Conservation (phyloP, 2,113 vertebrate species). For the Candoia aspera region DNA sequence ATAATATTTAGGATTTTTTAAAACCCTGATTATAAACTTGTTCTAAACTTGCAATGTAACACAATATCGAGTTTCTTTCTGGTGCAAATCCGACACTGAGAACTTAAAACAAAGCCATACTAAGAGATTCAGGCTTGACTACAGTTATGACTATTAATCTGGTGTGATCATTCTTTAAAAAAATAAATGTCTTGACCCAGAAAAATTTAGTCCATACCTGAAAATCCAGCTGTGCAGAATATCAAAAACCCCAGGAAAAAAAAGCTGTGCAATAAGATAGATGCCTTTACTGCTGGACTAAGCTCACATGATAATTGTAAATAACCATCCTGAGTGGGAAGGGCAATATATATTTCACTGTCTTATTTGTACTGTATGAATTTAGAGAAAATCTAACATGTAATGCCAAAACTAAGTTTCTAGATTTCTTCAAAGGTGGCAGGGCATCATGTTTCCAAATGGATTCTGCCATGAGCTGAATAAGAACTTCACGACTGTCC, state of each 20-base stretch:
- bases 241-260: not conserved
- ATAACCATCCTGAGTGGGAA: not conserved
- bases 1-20: not conserved
- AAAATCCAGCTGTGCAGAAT: not conserved
- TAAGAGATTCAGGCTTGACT: not conserved
- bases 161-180: not conserved
- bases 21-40: not conserved
- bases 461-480: not conserved
- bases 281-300: conserved; percentile 13
- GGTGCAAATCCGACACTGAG: not conserved
- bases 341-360: not conserved
- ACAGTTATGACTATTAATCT: not conserved
- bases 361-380: not conserved
- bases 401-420: not conserved
- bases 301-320: not conserved
- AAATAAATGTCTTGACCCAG: not conserved
- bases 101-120: not conserved
- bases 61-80: not conserved
- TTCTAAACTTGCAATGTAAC: not conserved
- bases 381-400: not conserved
- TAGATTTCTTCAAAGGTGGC: not conserved
- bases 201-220: not conserved
- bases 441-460: not conserved
- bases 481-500: not conserved
- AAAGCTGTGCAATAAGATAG: not conserved